Base-by-base conservation (phyloP, 2,797 vertebrate species). In the Neomorphus geoffroyi region DNA sequence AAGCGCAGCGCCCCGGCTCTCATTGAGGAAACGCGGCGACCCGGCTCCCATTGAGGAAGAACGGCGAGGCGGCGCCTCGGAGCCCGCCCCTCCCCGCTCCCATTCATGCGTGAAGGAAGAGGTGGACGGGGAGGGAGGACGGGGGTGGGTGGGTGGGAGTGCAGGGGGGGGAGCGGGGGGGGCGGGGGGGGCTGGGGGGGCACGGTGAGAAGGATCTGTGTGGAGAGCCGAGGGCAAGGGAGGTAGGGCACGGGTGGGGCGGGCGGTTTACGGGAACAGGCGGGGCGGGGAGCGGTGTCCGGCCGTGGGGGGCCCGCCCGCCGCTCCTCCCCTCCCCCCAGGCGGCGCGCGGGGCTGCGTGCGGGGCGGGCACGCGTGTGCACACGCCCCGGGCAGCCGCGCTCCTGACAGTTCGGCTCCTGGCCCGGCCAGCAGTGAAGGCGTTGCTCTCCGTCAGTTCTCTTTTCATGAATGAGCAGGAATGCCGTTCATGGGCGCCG, bases 31-130 rank as follows among this genome's bases (percentile, higher is more conserved):
- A n/a, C n/a, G 54, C 60, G 41, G 77, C 15, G 56, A 28, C 16
- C 69, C 45, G 28, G 50, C 60, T 35, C 67, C 46, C 86, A 83
- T 51, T 83, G 64, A 57, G 41, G 41, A 18, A 56, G 35, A 22
- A n/a, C 23, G 50, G 65, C 12, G 67, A 43, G 92, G 80, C 77
- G 88, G 92, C 0, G 67, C 85, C 41, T 10, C 4, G 35, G 24
- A 54, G 21, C 70, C 88, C 61, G 56, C 81, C 69, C 32, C 91
- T n/a, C 80, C 45, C 28, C 13, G 28, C 50, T 93, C 62, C 90
- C 90, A 80, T 91, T 95, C 90, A 92, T n/a, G 41, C 75, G 32
- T 57, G 86, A 75, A 69, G 88, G 58, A 90, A 64, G 48, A 11
- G 35, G 53, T 6, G 61, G 28, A 14, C 45, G 45, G 41, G 16